A percentile compares a stretch with the other conserved stretches of the same genome.
Evolutionary conservation across 2,797 vertebrate genomes (phyloP).

Genomic region (Lepilemur ruficaudatus): DNA sequence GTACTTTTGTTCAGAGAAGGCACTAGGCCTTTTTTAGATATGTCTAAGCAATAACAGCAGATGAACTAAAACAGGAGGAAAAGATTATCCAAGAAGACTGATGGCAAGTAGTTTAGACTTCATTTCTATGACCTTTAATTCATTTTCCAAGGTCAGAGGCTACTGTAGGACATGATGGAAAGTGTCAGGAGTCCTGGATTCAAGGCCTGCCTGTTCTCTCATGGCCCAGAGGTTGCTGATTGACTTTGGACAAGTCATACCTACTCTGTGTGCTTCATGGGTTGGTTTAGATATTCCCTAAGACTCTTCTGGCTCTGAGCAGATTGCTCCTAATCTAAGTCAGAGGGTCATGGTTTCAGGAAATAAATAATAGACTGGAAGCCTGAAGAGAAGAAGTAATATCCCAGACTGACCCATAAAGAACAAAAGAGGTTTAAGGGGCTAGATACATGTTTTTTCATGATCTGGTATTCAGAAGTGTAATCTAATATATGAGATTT

Average conservation of each 20-base stretch:
- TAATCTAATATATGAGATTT: neutral
- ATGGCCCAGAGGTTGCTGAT: neutral
- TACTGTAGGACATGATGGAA: neutral
- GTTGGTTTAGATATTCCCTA: neutral
- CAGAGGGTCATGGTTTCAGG: neutral
- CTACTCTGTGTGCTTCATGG: neutral
- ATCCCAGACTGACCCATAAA: neutral
- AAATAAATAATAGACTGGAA: neutral
- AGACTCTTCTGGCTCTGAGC: neutral
- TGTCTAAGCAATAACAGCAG: conserved; percentile 56
- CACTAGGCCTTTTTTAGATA: conserved; percentile 39
- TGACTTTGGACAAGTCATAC: neutral
- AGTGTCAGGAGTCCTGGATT: neutral
- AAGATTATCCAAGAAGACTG: neutral
- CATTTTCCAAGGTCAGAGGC: neutral
- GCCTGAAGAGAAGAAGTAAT: neutral
- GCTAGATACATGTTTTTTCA: neutral
- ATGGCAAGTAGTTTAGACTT: neutral
- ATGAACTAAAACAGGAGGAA: conserved; percentile 40
- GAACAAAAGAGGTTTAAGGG: neutral
- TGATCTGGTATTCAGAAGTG: neutral
- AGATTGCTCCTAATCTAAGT: neutral
- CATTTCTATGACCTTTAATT: neutral
- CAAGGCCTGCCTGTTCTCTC: neutral
- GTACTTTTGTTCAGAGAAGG: conserved; percentile 64